Base-by-base conservation (phyloP, 2,888 invertebrate species). In the Orthosia cruda region DNA sequence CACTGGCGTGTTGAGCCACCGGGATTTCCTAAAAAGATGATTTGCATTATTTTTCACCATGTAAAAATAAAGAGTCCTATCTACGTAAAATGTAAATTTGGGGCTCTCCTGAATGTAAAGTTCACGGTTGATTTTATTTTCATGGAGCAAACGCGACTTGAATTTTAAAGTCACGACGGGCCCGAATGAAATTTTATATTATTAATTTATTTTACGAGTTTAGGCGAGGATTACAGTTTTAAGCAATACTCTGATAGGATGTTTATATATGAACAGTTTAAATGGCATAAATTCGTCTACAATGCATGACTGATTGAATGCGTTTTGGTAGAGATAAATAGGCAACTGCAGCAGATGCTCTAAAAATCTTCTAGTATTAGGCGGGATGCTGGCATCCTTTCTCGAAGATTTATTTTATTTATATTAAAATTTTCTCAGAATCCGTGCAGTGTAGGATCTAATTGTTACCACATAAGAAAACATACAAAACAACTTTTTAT, bases 101-200 rank as follows among this genome's bases (percentile, higher is more conserved):
- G 81, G 88, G 79, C 93, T 88, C 91, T 87, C 86, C 89, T 88
- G 92, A 93, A 94, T 93, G 90, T 90, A 92, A 93, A 94, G 92
- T 94, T 94, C 92, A 93, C 90, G 92, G 92, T 92, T 94, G 94
- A 94, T 94, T 94, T 94, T 94, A 94, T 94, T 94, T 92, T 90
- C 90, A 92, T 88, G 89, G 82, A 81, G 84, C 78, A 81, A 87
- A 91, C 92, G 91, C 83, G 85, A 77, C 75, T 79, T 86, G 94
- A 94, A 94, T 95, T 92, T 93, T 90, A 89, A 93, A 93, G 91
- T 89, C 85, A 87, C 84, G 81, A 85, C 87, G 84, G 81, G 77
- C 77, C 78, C 77, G 89, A 90, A 92, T 91, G 88, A 91, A 90
- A 89, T 90, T 87, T 83, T 83, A 71, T 74, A 59, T 74, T 78